phyloP scores from a whole-genome alignment of 2,888 invertebrate species.

The Epicampocera succincta region DNA sequence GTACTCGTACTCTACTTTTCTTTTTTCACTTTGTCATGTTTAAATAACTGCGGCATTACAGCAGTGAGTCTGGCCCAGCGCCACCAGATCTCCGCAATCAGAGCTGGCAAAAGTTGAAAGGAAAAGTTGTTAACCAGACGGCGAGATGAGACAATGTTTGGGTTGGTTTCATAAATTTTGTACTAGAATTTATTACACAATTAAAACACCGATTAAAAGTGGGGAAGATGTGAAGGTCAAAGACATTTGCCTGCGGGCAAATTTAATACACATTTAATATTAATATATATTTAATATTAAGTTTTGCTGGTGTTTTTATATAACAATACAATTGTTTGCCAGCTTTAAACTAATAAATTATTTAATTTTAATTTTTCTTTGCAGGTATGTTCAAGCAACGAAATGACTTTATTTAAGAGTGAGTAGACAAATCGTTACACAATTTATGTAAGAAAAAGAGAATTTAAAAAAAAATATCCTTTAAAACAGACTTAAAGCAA shows the following conservation, averaged over 20 bases:
- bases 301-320: neutral
- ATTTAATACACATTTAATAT: neutral
- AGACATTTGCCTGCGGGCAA: neutral
- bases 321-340: no score
- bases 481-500: no score
- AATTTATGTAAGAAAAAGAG: no score
- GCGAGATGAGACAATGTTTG: slow-evolving; percentile 44
- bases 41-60: slow-evolving; percentile 40
- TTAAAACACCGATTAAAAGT: neutral
- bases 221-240: neutral
- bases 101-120: slow-evolving; percentile 36
- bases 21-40: slow-evolving; percentile 18
- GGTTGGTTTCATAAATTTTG: slow-evolving; percentile 62
- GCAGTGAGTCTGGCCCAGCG: slow-evolving; percentile 53
- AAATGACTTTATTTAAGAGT: neutral
- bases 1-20: neutral
- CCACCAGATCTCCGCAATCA: slow-evolving; percentile 14
- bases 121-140: slow-evolving; percentile 41
- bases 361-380: neutral
- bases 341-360: no score
- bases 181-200: slow-evolving; percentile 35
- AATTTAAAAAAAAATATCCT: no score
- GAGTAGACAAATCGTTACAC: no score
- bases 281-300: no score
- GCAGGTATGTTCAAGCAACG: neutral